phyloP scores from a whole-genome alignment of 2,888 invertebrate genomes.

The Pseudococcus longispinus region DNA sequence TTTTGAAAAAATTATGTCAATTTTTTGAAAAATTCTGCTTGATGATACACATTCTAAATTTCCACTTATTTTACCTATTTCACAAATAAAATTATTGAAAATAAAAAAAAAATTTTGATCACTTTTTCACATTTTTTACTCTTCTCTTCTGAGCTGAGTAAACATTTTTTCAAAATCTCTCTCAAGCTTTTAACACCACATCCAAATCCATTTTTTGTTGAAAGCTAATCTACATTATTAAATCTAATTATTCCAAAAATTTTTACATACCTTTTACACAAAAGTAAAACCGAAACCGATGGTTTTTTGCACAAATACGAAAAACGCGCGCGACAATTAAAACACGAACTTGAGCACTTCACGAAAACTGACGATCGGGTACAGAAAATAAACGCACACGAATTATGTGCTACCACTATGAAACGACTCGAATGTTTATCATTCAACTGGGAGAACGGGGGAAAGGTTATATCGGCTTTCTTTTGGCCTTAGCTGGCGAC shows the following conservation, averaged over 20 bases:
- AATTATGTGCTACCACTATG: slow-evolving; percentile 41
- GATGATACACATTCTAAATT: no score
- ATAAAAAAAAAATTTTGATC: no score
- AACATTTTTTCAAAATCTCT: no score
- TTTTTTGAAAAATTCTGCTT: no score
- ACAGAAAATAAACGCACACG: slow-evolving; percentile 45
- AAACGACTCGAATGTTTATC: slow-evolving; percentile 48
- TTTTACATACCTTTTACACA: slow-evolving; percentile 28
- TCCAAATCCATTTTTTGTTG: neutral
- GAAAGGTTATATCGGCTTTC: slow-evolving; percentile 58
- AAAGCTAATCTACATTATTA: neutral
- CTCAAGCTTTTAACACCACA: neutral
- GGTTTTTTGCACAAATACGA: neutral
- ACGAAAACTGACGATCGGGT: slow-evolving; percentile 46
- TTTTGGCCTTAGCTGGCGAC: slow-evolving; percentile 58
- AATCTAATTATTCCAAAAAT: neutral
- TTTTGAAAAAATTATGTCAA: no score
- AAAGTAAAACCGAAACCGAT: neutral
- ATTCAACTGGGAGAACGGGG: slow-evolving; percentile 42
- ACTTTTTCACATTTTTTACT: no score
- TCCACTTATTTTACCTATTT: no score
- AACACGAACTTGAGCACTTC: slow-evolving; percentile 44
- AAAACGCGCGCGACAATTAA: slow-evolving; percentile 45
- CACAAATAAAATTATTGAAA: no score
- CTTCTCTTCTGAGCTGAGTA: no score